Evolutionary conservation across 2,113 vertebrate genomes (phyloP), one percentile per base, ranked within the genome.

Genomic region (Oryzias melastigma): DNA sequence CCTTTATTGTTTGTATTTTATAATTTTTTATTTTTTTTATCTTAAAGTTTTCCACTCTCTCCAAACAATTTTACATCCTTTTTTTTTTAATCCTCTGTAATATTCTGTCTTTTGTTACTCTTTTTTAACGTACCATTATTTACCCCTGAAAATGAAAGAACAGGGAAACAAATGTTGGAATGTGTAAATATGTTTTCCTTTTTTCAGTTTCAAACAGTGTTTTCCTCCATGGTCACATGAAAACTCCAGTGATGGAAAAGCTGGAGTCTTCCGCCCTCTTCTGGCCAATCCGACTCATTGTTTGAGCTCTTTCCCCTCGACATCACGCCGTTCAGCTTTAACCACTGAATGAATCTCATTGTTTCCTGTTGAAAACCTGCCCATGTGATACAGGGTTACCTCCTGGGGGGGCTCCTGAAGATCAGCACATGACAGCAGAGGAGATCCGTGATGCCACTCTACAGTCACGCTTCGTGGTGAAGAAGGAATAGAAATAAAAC

Each of bases 361-460:
- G 56, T 75, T n/a, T 7, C 2, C 14, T 10, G 4, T 8, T 10
- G 13, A 51, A 19, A 20, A 29, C 2, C 4, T 1, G 5, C 59
- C 22, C 81, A 76, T 75, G 78, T 77, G 77, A 72, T 56, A 24
- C 35, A 44, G 13, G 29, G 43, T 14, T n/a, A 18, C 18, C 17
- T 51, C 25, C 5, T 29, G 0, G 1, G 4, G n/a, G n/a, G 17
- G n/a, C 51, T 57, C 17, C 44, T 12, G 29, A n/a, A 58, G 67
- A 7, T 35, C 42, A 15, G 19, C 78, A 42, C 78, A 75, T 86
- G 86, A 80, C 60, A 55, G 19, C 78, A 65, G 52, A 62, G 64
- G 68, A 66, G 71, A 53, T 24, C 18, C 45, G 71, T 70, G 72
- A 75, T 71, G 69, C 61, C 52, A 29, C 4, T 16, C 62, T n/a